These are phyloP conservation scores for Hyalella azteca DNA, from an alignment of 2,888 invertebrate genomes.

Conservation along the genomic window DNA sequence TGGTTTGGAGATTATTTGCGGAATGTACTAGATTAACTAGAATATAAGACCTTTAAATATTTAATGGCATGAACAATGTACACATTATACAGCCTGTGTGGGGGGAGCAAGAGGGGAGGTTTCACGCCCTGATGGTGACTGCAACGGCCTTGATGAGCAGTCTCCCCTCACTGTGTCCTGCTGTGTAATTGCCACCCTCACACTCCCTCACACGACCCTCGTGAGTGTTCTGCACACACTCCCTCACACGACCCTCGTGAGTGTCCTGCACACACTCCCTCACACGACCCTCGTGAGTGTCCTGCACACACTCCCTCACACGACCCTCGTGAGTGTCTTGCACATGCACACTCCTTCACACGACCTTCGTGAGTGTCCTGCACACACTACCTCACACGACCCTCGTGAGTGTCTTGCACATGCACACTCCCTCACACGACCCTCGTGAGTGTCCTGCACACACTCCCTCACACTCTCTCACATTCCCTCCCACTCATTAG, in stretches of 20 bases:
- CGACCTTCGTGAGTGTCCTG: too few relatives aligned
- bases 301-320: not conserved
- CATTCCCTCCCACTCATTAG: too few relatives aligned
- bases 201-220: slow-evolving; percentile 5
- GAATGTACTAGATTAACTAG: too few relatives aligned
- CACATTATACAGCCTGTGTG: too few relatives aligned
- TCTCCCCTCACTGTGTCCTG: slow-evolving; percentile 1
- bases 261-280: not conserved
- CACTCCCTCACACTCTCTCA: not conserved
- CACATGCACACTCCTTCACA: slow-evolving; percentile 1
- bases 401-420: not conserved
- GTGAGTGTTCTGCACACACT: not conserved
- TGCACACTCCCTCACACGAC: slow-evolving; percentile 1
- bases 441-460: not conserved
- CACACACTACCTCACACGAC: not conserved
- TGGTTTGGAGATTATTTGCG: too few relatives aligned
- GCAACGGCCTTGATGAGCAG: too few relatives aligned
- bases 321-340: not conserved
- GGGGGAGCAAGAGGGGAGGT: too few relatives aligned
- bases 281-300: not conserved
- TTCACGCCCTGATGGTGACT: too few relatives aligned
- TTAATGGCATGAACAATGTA: too few relatives aligned
- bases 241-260: not conserved
- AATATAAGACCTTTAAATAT: too few relatives aligned
- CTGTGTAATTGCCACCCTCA: slow-evolving; percentile 27